Base-by-base conservation (phyloP, 2,797 vertebrate genomes). In the Numenius phaeopus region DNA sequence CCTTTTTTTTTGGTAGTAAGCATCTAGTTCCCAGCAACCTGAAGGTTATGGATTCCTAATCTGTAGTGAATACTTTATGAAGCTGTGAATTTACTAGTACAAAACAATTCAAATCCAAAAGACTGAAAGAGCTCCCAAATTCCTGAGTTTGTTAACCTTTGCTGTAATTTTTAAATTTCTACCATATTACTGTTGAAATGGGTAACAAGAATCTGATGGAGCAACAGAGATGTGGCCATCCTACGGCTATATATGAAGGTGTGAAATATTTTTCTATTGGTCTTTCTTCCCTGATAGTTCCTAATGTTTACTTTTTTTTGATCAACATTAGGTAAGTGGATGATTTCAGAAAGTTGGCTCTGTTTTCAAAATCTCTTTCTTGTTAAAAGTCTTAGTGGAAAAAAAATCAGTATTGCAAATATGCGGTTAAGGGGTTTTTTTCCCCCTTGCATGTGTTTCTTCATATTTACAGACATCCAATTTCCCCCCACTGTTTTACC, bases 221-320 rank as follows among this genome's bases (percentile, higher is more conserved):
- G 15, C n/a, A 54, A 26, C 9, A n/a, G 65, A 21, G 18, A 50
- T 2, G 34, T 13, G 34, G n/a, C 52, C 39, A 50, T 4, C 9
- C 24, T 3, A 34, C 7, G 6, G 40, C 40, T 40, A 4, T 3
- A 10, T 1, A 49, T 1, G 1, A 29, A 5, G 8, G 29, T 21
- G 27, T 37, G 29, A 49, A 49, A 23, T 9, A 12, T 6, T 39
- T 29, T 20, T 55, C 14, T 37, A 10, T 5, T 14, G 30, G 9
- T 8, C 49, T 50, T 4, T 52, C 55, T 42, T 58, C 40, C 20
- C 40, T 9, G 26, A 26, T 4, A 20, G 57, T 11, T 75, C 40
- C 67, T 34, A 37, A n/a, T 3, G 30, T 34, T 42, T n/a, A 18
- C n/a, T 42, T 64, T n/a, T 67, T 66, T 50, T n/a, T 55, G 6